Base-by-base conservation (phyloP, 2,113 vertebrate species). In the Corythornis vintsioides region DNA sequence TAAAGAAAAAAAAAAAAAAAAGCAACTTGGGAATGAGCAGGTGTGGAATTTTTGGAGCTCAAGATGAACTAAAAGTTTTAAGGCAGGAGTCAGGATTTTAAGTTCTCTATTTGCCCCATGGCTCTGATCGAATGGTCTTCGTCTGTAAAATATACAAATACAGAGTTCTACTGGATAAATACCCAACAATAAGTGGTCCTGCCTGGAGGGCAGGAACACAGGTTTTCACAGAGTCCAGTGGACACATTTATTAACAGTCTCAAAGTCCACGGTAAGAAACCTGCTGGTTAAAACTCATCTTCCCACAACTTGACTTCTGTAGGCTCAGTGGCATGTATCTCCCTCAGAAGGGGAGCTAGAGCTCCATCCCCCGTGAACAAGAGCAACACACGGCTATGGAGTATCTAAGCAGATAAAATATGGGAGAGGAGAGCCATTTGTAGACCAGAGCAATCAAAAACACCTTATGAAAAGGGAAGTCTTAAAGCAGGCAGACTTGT, bases 31-130 rank as follows among this genome's bases (percentile, higher is more conserved):
- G 86, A 74, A 43, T 4, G 11, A 87, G 87, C 79, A 92, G 87
- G 64, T 92, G 75, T 60, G 71, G 86, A 66, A 77, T 87, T 89
- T 60, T 85, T 89, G 90, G 78, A 94, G 84, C 91, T 92, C 64
- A 3, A 42, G 87, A 67, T 19, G 82, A 93, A 88, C 21, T 12
- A 8, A 3, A 76, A 81, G 78, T 80, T 93, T 95, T 96, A 96
- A 96, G 92, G 96, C 95, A 96, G 95, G 94, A 94, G 82, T 89
- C 92, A 87, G 83, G 84, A 74, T 92, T 13, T 89, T 93, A 65
- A 95, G 85, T 65, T 87, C 86, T 95, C 84, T 94, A 61, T 91
- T 95, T 94, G 93, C 95, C 93, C 90, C 92, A 24, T 82, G 85
- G 95, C 92, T 97, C 87, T 86, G 90, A 71, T 67, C 15, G 5